These are phyloP conservation scores for Clarias fuscus DNA, from an alignment of 2,797 vertebrate genomes.

Conservation along the genomic window DNA sequence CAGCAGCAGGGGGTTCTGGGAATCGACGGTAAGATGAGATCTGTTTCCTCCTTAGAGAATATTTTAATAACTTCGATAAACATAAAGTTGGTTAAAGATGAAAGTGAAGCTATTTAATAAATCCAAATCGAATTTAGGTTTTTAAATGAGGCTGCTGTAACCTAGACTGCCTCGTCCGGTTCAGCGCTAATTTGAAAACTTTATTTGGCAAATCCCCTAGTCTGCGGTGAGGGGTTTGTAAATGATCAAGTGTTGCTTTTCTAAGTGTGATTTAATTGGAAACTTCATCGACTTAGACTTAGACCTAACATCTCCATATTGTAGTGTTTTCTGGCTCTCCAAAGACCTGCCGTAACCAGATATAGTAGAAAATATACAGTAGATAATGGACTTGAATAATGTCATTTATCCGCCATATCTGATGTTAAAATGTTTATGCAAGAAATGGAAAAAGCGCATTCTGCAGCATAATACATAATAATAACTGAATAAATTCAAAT, in stretches of 20 bases:
- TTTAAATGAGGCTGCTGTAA: not conserved
- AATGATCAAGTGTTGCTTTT: not conserved
- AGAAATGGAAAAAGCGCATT: not conserved
- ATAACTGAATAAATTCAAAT: not conserved
- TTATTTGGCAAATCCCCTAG: slow-evolving; percentile 15
- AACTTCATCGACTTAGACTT: not conserved
- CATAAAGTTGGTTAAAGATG: not conserved
- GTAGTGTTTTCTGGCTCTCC: not conserved
- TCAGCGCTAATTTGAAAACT: not conserved
- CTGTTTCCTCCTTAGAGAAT: not conserved
- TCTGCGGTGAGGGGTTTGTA: not conserved
- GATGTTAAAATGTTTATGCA: not conserved
- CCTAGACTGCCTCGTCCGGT: not conserved
- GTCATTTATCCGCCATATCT: not conserved
- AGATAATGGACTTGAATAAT: no score
- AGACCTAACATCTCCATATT: not conserved
- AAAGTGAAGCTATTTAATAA: not conserved
- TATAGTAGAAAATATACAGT: not conserved
- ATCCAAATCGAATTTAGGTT: not conserved
- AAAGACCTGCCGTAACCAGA: not conserved
- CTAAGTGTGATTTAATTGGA: not conserved
- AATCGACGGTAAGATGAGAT: slow-evolving; percentile 85
- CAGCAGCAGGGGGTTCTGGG: slow-evolving; percentile 85
- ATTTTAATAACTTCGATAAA: slow-evolving; percentile 3
- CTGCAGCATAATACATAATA: no score